Base-by-base conservation (phyloP, 2,797 vertebrate genomes). In the Lutjanus campechanus region DNA sequence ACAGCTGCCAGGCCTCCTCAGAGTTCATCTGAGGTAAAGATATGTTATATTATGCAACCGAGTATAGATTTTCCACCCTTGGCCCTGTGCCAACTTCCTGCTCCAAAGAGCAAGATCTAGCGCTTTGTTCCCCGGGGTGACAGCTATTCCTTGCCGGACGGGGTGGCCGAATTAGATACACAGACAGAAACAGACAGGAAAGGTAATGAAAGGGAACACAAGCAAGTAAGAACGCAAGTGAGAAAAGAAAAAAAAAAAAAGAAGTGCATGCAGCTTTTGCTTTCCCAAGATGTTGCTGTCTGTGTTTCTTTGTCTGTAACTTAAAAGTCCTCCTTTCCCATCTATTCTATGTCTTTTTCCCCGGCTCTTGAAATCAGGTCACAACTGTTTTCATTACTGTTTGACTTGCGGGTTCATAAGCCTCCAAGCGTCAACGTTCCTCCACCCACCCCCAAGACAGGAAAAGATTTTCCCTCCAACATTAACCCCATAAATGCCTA, bases 11-110 rank as follows among this genome's bases (percentile, higher is more conserved):
- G 92, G 90, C 91, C 93, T 94, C 91, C 89, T 91, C 91, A 77
- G 93, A 92, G 96, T 96, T 96, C 95, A 95, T 75, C 85, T 68
- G 93, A 95, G 95, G 93, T 94, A 96, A 95, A 96, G 95, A 96
- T 95, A 95, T 95, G 93, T 87, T 94, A 94, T 95, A 94, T 96
- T 96, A 96, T 95, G 95, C 94, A 96, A 96, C 93, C 76, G 83
- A 76, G 90, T 95, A 95, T 96, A 95, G 94, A 94, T 96, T 96
- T 95, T 96, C 95, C 96, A 95, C 86, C 79, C 49, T 85, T 96
- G 95, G 95, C 93, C 22, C 3, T 0, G 22, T 11, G 94, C 95
- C 96, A 96, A 87, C 93, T 94, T 95, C 95, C 95, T 96, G 95
- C 94, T 95, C 88, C 51, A 81, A 90, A 86, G 91, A 92, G 91